Evolutionary conservation across 2,113 vertebrate genomes (phyloP), one percentile per base, ranked within the genome.

Genomic region (Ariopsis seemanni): DNA sequence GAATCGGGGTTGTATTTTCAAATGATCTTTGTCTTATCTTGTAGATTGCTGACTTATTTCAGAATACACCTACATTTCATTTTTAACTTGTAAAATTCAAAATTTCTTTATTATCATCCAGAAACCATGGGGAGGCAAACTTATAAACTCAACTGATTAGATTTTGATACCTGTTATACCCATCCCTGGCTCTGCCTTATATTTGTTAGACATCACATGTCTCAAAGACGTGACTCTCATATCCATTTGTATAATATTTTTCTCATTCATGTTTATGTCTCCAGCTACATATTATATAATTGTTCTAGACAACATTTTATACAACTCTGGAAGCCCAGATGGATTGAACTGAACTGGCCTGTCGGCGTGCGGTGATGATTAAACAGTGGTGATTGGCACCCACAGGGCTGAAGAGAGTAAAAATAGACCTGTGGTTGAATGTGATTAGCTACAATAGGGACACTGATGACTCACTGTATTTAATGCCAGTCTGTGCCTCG

Each of bases 381-480:
- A 87, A 87, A 14, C 79, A 83, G 86, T 57, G 63, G 27, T 42
- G 86, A 83, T 83, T 87, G 80, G 71, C 83, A 85, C 77, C 53
- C 34, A 27, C 53, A 82, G 25, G 27, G 50, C 18, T 27, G 22
- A 55, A 27, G n/a, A 62, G 8, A 11, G 57, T 85, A 82, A 82
- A 69, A 72, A 74, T 82, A 82, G 67, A 7, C 42, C 42, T 17
- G 42, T 63, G 57, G 65, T 52, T 71, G 14, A 65, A 74, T 74
- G 78, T 34, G 83, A 62, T 65, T 88, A 69, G 34, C 69, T 52
- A 82, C 67, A 74, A 55, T 82, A 55, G 75, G 55, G 65, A 82
- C 55, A 57, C 42, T 72, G 34, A 72, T 88, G 87, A 88, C 57
- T 85, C 83, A 85, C 42, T 22, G 63, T 85, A 80, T 65, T 84